phyloP scores from a whole-genome alignment of 2,113 vertebrate species.

The Nestor notabilis region DNA sequence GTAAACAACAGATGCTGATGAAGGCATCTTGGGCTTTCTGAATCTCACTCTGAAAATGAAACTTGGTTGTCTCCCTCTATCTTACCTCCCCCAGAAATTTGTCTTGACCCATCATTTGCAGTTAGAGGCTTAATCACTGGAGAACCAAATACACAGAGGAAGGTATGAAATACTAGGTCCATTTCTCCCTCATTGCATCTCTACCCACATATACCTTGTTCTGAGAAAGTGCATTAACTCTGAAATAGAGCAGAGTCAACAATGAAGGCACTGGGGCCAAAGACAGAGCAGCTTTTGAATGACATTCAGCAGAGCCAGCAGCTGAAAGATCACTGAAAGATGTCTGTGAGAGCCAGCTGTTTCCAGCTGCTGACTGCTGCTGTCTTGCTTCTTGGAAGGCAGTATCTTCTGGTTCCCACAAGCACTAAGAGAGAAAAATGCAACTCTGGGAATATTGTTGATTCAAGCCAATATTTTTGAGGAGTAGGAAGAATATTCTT shows the following conservation, averaged over 20 bases:
- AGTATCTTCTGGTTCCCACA: conserved; percentile 11
- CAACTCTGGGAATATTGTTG: background rate
- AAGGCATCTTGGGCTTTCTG: background rate
- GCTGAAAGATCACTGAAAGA: background rate
- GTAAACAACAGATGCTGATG: background rate
- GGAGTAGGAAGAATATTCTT: background rate
- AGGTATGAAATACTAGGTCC: background rate
- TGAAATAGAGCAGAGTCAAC: background rate
- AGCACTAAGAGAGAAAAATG: background rate
- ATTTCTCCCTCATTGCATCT: background rate
- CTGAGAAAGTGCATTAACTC: background rate
- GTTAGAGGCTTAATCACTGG: background rate
- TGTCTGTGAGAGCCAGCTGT: background rate
- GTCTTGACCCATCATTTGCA: background rate
- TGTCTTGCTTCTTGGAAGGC: background rate
- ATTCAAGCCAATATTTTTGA: background rate
- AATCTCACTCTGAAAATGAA: background rate
- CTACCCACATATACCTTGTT: background rate
- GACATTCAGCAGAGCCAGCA: background rate
- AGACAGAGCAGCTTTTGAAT: background rate
- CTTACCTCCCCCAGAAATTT: background rate
- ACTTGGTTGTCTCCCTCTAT: background rate
- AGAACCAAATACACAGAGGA: background rate
- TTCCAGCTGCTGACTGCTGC: conserved; percentile 27
- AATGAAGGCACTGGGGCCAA: background rate